A percentile compares a stretch with the other conserved stretches of the same genome.
Conservation (phyloP, 2,888 invertebrate species). For the Troides helena region DNA sequence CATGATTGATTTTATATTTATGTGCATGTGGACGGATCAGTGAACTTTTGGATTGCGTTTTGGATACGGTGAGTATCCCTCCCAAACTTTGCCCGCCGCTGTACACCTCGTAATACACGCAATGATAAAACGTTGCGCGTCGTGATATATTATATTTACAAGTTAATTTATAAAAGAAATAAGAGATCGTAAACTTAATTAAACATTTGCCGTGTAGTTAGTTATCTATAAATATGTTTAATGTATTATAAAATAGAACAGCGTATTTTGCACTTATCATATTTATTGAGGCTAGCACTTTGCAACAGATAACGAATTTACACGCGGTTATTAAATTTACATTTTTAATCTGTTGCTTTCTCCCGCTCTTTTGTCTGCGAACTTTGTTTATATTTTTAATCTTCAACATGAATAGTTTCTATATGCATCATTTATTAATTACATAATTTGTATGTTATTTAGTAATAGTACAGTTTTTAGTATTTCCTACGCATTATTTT, state of each 20-base stretch:
- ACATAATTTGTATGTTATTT: too few species aligned
- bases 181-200: too few species aligned
- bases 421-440: too few species aligned
- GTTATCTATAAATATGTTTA: conserved; percentile 11
- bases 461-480: too few species aligned
- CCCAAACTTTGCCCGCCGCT: too few species aligned
- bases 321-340: conserved; percentile 14
- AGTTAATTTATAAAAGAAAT: too few species aligned
- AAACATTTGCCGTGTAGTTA: neutral
- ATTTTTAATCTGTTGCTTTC: conserved; percentile 14
- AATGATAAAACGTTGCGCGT: too few species aligned
- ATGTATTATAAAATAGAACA: conserved; percentile 2
- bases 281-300: conserved; percentile 29
- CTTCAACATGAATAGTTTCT: neutral
- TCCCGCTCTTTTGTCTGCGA: conserved; percentile 7
- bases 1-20: conserved; percentile 33
- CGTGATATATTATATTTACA: too few species aligned
- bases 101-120: too few species aligned
- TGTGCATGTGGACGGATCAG: conserved; percentile 68
- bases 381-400: neutral
- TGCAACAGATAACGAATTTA: conserved; percentile 28
- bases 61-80: conserved; percentile 64
- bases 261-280: conserved; percentile 23
- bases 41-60: conserved; percentile 75
- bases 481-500: too few species aligned